Evolutionary conservation across 2,113 vertebrate genomes (phyloP), one percentile per base, ranked within the genome.

Genomic region (Dendropsophus ebraccatus): DNA sequence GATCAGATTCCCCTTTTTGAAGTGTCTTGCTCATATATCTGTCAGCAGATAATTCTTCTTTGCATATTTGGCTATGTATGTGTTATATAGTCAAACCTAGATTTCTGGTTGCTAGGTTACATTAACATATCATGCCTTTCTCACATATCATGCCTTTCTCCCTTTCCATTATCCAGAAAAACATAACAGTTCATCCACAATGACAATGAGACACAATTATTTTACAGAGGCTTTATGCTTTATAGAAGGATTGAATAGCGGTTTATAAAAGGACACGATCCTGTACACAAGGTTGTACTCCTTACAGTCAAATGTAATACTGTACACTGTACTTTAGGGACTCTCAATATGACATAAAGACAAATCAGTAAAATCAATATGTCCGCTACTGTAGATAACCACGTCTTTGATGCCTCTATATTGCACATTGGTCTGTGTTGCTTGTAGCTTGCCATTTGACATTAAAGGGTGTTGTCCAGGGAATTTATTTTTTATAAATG

Each of bases 61-160:
- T 79, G 32, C 76, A 58, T 79, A 35, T 78, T 58, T 62, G 54
- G 77, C 62, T 60, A 62, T 80, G 23, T 58, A 62, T 62, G 77
- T 80, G 35, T 80, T 60, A 60, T 80, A 80, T 23, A 80, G 35
- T 58, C 21, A 80, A 37, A 25, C 77, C 54, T 19, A 58, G 54
- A 10, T 79, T 79, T 79, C 3, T 23, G 41, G 54, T 80, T 80
- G 77, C 77, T 80, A 62, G 54, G 77, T 37, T 41, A 62, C 77
- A 45, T 25, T 80, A 32, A 28, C 77, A 60, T 80, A 62, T 60
- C 52, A 25, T 62, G 21, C 54, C 41, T 45, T 62, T 45, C 12
- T 45, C 11, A 28, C 77, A 60, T 80, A 62, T 60, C 52, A 25
- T 62, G 21, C 54, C 41, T 45, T 62, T 45, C 12, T 45, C 11